Conservation (phyloP, 2,113 vertebrate genomes). For the Mastomys natalensis region DNA sequence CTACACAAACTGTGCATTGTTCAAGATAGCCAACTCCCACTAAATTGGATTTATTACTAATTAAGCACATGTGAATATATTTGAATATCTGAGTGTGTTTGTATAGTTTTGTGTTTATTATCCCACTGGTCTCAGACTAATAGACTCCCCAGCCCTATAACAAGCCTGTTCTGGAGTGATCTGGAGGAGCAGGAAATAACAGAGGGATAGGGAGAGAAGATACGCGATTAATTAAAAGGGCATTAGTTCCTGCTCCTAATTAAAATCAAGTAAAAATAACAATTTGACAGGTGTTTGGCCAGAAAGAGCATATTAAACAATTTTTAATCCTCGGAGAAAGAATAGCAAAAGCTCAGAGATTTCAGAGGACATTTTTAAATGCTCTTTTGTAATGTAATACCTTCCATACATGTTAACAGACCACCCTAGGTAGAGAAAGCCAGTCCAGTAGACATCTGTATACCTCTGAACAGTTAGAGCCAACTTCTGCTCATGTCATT, state of each 20-base stretch:
- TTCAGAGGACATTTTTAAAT: slow-evolving; percentile 43
- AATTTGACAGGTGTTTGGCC: slow-evolving; percentile 83
- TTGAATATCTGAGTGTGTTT: slow-evolving; percentile 73
- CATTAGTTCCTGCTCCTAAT: slow-evolving; percentile 82
- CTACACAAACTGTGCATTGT: slow-evolving; percentile 65
- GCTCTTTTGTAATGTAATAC: neutral
- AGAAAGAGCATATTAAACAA: slow-evolving; percentile 75
- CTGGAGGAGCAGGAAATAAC: slow-evolving; percentile 46
- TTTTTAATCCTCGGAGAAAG: slow-evolving; percentile 64
- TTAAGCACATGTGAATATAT: slow-evolving; percentile 78
- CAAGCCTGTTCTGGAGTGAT: slow-evolving; percentile 65
- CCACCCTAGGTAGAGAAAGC: fast-evolving
- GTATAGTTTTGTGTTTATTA: slow-evolving; percentile 72
- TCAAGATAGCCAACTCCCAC: slow-evolving; percentile 44
- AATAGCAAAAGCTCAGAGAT: neutral
- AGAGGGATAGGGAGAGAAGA: slow-evolving; percentile 74
- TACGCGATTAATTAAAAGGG: slow-evolving; percentile 83
- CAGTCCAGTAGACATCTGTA: neutral
- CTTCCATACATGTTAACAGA: neutral
- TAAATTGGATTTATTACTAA: slow-evolving; percentile 74
- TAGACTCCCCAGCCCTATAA: slow-evolving; percentile 63
- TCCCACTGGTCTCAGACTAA: slow-evolving; percentile 71
- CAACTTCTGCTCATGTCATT: neutral
- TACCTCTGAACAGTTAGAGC: too few species aligned
- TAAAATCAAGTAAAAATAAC: slow-evolving; percentile 82